Percentiles rank a stretch among this genome's conserved stretches.
These are phyloP conservation scores for Plectrocnemia conspersa DNA, from an alignment of 1,140 invertebrate genomes.

Conservation along the genomic window DNA sequence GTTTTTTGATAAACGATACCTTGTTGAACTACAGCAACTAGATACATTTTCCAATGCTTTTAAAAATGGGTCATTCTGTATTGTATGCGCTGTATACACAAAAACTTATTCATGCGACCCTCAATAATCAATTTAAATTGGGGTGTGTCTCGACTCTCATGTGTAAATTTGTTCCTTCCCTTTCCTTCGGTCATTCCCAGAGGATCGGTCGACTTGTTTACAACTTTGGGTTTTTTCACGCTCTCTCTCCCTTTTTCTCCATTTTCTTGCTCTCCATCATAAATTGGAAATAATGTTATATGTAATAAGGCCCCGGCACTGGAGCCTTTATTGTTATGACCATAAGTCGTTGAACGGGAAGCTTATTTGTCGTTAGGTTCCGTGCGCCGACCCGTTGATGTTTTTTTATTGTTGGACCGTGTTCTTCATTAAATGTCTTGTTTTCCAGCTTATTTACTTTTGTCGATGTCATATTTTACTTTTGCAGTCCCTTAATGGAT, in stretches of 20 bases:
- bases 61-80: too few relatives aligned
- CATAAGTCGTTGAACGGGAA: conserved; percentile 7
- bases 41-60: too few relatives aligned
- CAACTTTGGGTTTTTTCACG: conserved; percentile 12
- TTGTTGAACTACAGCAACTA: too few relatives aligned
- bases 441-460: neutral
- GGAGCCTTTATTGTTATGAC: conserved; percentile 15
- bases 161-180: too few relatives aligned
- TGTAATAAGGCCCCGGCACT: conserved; percentile 12
- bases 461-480: neutral
- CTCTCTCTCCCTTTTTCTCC: conserved; percentile 4
- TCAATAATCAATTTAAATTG: too few relatives aligned
- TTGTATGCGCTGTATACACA: too few relatives aligned
- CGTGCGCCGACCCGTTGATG: neutral
- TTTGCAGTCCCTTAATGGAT: neutral
- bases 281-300: conserved; percentile 26
- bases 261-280: conserved; percentile 13
- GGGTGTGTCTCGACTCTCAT: too few relatives aligned
- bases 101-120: too few relatives aligned
- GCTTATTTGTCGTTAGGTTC: conserved; percentile 1
- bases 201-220: conserved; percentile 14
- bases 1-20: too few relatives aligned
- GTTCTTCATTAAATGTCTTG: conserved; percentile 11
- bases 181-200: too few relatives aligned
- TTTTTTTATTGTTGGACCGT: conserved; percentile 5